Evolutionary conservation across 2,797 vertebrate species (phyloP), one percentile per base, ranked within the genome.

Genomic region (Enteromius unitaeniatus): DNA sequence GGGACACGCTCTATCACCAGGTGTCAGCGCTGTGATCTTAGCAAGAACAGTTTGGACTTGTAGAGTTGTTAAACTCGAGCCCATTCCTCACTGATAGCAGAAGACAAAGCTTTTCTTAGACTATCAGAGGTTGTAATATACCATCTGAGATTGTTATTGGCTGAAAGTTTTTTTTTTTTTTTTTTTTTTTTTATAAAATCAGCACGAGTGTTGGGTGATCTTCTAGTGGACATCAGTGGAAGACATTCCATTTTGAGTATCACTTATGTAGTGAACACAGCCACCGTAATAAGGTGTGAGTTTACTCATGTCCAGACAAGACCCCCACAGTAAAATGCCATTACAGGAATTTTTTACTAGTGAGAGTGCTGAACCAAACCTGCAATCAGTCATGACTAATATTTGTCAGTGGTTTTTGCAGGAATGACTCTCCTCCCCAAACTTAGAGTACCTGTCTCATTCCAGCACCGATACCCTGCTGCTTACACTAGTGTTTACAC

Each of bases 1-100:
- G 37, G 83, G 85, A 51, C 53, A 58, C 21, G 17, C 64, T 88
- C 80, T 88, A 72, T 85, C 47, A 77, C 81, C 86, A 87, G 88
- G 84, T 85, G 86, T 88, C 49, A 83, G 45, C 15, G 42, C 82
- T n/a, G 45, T 19, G 55, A 69, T 49, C 26, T 55, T 34, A 83
- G 53, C 42, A 77, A 40, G 60, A 84, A 64, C 4, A 82, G 88
- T 87, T 51, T 28, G 34, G 75, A 84, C 86, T 78, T 84, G 87
- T 13, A 74, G 23, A 74, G 79, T 40, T 45, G 82, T 84, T 87
- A 82, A 82, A 62, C 60, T 67, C 42, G 28, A 64, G 34, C 65
- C 19, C 42, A 51, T 45, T 70, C 81, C 55, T 79, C 13, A 69
- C 55, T 40, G 79, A 85, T 90, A 89, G 82, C 69, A 45, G 40